Evolutionary conservation across 2,888 invertebrate species (phyloP).

Genomic region (Synergus itoensis): DNA sequence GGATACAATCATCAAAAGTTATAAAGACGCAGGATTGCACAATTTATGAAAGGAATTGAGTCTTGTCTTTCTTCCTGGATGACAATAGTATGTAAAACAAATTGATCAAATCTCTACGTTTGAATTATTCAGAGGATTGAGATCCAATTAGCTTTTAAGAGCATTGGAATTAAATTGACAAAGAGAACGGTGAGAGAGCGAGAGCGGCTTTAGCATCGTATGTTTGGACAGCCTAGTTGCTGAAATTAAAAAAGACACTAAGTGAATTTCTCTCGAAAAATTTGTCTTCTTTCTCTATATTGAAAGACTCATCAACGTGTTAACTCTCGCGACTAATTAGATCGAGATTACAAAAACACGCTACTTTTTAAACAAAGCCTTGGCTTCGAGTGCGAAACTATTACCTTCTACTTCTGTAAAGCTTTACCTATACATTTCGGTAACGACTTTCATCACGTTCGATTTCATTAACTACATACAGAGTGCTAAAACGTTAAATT

Average conservation of each 20-base stretch:
- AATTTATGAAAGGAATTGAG: slow-evolving; percentile 16
- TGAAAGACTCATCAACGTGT: background rate
- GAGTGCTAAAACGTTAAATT: background rate
- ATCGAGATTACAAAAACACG: background rate
- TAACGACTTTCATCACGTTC: background rate
- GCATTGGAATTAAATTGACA: background rate
- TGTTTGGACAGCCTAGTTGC: background rate
- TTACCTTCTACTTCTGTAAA: background rate
- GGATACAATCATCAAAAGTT: too few species aligned
- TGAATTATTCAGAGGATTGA: background rate
- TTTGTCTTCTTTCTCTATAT: background rate
- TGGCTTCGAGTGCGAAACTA: slow-evolving; percentile 1
- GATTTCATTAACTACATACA: background rate
- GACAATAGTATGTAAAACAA: background rate
- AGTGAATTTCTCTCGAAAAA: background rate
- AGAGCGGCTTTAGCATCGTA: background rate
- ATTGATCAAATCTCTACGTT: background rate
- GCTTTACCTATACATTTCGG: background rate
- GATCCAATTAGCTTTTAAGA: background rate
- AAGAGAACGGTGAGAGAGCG: background rate
- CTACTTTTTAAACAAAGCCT: background rate
- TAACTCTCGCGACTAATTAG: background rate
- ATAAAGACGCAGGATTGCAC: background rate
- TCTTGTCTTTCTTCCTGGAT: background rate
- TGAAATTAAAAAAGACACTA: background rate